Percentiles rank a stretch among this genome's conserved stretches.
These are phyloP conservation scores for Ambastaia sidthimunki DNA, from an alignment of 2,797 vertebrate species.

Conservation along the genomic window DNA sequence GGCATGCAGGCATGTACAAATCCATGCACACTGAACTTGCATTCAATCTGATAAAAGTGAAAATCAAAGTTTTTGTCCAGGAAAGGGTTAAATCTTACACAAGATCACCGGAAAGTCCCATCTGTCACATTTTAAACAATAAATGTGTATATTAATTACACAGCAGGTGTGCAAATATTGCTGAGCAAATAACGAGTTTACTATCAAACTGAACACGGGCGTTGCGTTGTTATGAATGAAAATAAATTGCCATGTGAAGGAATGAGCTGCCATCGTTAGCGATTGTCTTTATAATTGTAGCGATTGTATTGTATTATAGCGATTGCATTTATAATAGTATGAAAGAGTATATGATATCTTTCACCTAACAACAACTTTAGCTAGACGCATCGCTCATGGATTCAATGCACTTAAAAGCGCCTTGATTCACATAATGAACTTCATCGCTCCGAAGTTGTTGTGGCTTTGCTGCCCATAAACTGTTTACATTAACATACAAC, in stretches of 20 bases:
- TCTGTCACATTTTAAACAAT: constrained; percentile 86
- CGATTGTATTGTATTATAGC: no score
- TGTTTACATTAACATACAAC: neutral
- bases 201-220: constrained; percentile 70
- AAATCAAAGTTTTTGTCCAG: neutral
- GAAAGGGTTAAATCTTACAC: constrained; percentile 70
- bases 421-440: no score
- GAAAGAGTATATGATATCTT: no score
- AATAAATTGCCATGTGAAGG: neutral
- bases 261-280: neutral
- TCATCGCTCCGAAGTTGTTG: neutral
- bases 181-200: constrained; percentile 54
- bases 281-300: no score
- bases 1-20: neutral
- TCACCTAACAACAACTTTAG: no score
- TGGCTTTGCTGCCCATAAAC: neutral
- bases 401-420: neutral
- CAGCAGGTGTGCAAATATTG: constrained; percentile 71
- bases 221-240: neutral
- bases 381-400: neutral
- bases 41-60: neutral
- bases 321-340: no score
- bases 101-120: constrained; percentile 86
- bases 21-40: neutral
- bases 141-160: constrained; percentile 83